phyloP scores from a whole-genome alignment of 2,888 invertebrate species.

The Conomelus anceps region DNA sequence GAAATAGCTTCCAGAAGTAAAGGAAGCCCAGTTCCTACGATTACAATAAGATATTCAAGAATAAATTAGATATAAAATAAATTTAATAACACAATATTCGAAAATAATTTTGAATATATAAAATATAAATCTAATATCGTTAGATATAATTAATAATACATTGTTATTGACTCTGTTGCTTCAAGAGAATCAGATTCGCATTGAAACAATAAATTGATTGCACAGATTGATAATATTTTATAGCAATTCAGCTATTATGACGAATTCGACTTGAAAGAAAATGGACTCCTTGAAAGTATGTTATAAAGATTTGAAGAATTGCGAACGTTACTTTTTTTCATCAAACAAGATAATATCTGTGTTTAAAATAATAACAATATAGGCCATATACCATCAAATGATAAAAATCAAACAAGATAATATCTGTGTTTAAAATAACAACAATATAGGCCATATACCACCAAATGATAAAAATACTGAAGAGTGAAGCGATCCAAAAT shows the following conservation, averaged over 20 bases:
- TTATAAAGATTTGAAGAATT: not conserved
- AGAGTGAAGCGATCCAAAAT: not conserved
- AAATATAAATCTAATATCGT: too few relatives aligned
- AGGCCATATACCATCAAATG: not conserved
- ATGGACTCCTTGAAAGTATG: not conserved
- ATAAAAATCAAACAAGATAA: not conserved
- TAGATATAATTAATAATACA: too few relatives aligned
- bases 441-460: not conserved
- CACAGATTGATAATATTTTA: not conserved
- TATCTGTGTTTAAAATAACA: not conserved
- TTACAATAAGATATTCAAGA: too few relatives aligned
- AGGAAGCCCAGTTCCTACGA: too few relatives aligned
- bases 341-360: not conserved
- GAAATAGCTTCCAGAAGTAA: too few relatives aligned
- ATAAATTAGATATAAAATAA: too few relatives aligned
- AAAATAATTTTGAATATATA: too few relatives aligned
- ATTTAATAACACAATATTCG: too few relatives aligned
- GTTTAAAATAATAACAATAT: not conserved
- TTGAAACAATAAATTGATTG: not conserved
- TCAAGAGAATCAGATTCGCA: not conserved
- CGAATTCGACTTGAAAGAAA: not conserved
- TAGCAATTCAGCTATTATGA: not conserved
- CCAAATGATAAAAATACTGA: not conserved
- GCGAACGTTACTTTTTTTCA: not conserved
- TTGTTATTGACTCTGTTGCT: too few relatives aligned